Evolutionary conservation across 2,113 vertebrate species (phyloP), one percentile per base, ranked within the genome.

Genomic region (Henicopernis longicauda): DNA sequence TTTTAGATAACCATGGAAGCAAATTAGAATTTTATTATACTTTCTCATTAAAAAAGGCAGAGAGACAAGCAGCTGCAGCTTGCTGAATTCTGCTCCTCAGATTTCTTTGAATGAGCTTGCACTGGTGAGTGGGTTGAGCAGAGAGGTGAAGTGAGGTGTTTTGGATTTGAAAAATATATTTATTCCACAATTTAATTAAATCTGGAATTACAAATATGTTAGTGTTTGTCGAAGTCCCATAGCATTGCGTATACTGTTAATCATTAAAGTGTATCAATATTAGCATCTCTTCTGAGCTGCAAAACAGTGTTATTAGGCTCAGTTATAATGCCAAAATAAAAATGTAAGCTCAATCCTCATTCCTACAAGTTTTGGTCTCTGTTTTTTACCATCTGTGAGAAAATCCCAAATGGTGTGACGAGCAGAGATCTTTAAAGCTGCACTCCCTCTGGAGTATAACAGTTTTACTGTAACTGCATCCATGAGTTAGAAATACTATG

Each of bases 171-270:
- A 76, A 90, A 92, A 77, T 72, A 50, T 69, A 74, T 93, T 94
- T 93, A 88, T 70, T 79, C 23, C 27, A 92, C 34, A 86, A 77
- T 59, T 95, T 89, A 95, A 96, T 95, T 96, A 83, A 72, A 72
- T 77, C 23, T 90, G 45, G n/a, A 88, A 77, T 92, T 85, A 82
- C 29, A 94, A 88, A 66, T 54, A 7, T 34, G 5, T 92, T 80
- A 61, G 20, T 57, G 29, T 86, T 82, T 93, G 40, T 90, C 54
- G 54, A 57, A 88, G 55, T 55, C 79, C 50, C 71, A 45, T 31
- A 58, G 31, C 45, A 80, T 38, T 66, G 26, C 32, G 50, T 84
- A 34, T 32, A 50, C 7, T 70, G 16, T 73, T 58, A 90, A 58
- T 34, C 16, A 54, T 61, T 83, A 29, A 86, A 73, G 78, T 94